Conservation (phyloP, 2,797 vertebrate species). For the Gallinago stenura region DNA sequence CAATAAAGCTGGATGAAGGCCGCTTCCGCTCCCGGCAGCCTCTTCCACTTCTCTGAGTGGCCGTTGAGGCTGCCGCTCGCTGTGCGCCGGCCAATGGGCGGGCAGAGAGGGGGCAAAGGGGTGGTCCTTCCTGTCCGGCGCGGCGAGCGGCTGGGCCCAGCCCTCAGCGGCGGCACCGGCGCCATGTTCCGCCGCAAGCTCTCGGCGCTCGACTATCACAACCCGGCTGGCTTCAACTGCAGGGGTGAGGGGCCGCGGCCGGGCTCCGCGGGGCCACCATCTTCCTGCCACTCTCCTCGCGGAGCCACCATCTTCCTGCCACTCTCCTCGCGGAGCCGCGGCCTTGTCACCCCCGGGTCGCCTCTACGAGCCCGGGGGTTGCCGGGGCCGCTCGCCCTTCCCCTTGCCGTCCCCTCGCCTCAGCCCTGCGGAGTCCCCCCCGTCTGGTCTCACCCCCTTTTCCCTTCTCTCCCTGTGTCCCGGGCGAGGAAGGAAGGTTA, state of each 20-base stretch:
- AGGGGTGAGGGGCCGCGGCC: conserved; percentile 79
- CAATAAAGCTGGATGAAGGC: not conserved
- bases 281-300: not conserved
- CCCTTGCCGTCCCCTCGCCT: not conserved
- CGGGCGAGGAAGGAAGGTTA: no score
- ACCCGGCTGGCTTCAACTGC: conserved; percentile 89
- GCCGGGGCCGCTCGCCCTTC: not conserved
- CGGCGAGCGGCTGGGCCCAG: not conserved
- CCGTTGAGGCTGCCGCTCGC: accelerated
- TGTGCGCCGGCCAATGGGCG: not conserved
- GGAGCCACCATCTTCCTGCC: not conserved
- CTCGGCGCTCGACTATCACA: conserved; percentile 93
- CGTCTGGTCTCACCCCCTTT: not conserved
- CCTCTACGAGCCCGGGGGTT: not conserved
- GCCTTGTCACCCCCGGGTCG: not conserved
- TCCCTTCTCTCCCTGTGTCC: not conserved
- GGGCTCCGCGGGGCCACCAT: no score
- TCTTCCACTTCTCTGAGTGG: accelerated
- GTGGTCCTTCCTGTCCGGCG: not conserved
- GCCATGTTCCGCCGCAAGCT: conserved; percentile 95
- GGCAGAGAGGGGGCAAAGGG: accelerated
- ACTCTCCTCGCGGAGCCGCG: not conserved
- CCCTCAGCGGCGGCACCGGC: not conserved
- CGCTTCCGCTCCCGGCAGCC: not conserved
- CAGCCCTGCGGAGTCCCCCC: not conserved